Evolutionary conservation across 2,797 vertebrate genomes (phyloP).

Genomic region (Karalla daura): DNA sequence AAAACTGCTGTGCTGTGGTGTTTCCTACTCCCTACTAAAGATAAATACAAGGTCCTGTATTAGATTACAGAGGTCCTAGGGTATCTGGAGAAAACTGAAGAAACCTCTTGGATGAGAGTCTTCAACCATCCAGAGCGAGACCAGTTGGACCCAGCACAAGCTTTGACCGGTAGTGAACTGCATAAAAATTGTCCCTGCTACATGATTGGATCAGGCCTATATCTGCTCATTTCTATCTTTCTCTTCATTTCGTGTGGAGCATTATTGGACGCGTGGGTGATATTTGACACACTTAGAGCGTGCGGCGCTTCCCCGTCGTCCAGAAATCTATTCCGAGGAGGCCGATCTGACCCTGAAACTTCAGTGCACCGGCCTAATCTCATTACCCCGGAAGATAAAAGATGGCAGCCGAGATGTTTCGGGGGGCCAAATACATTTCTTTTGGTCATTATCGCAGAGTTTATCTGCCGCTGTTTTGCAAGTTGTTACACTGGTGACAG

Average conservation of each 20-base stretch:
- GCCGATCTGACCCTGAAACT: background rate
- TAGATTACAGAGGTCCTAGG: too few relatives aligned
- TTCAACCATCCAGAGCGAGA: too few relatives aligned
- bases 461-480: slow-evolving; percentile 21
- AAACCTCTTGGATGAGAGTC: too few relatives aligned
- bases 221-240: background rate
- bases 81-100: too few relatives aligned
- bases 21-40: too few relatives aligned
- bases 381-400: background rate
- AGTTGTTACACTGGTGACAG: slow-evolving; percentile 60
- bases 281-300: background rate
- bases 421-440: background rate
- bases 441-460: slow-evolving; percentile 18
- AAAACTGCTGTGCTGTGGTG: too few relatives aligned
- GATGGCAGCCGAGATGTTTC: background rate
- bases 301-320: background rate
- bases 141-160: too few relatives aligned
- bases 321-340: background rate
- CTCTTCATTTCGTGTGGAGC: background rate
- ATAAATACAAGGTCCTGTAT: too few relatives aligned
- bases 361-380: background rate
- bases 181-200: too few relatives aligned
- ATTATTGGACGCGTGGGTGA: background rate
- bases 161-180: too few relatives aligned
- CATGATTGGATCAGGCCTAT: too few relatives aligned